Base-by-base conservation (phyloP, 1,140 invertebrate species). In the Zelostemma sp. region DNA sequence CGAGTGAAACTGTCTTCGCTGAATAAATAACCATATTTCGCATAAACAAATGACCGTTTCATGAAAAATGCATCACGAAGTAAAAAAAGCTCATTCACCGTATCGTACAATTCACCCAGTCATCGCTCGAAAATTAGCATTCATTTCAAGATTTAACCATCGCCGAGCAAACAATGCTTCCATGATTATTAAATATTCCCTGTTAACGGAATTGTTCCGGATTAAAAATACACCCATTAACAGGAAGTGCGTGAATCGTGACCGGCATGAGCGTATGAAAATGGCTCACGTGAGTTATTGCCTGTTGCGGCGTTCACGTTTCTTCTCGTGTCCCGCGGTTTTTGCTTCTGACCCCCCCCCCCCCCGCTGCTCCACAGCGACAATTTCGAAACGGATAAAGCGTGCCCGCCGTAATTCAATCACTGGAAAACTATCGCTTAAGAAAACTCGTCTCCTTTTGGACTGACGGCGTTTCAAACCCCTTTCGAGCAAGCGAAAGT, bases 231-330 rank as follows among this genome's bases (percentile, higher is more conserved):
- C 40, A 43, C 12, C 12, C 40, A 43, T 43, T 43, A 43, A 43
- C 40, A 43, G 40, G 40, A 43, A 43, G 40, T 16, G 14, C 14
- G 14, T 43, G 40, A n/a, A 43, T 43, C 40, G 40, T 43, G 40
- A 43, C 6, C 40, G 15, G 40, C 40, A 15, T 15, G 40, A 1
- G 40, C 14, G 14, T 17, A 14, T 5, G 2, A 43, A 43, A 43
- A 43, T 16, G 35, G 16, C 40, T 16, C 40, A 16, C 12, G 14
- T 11, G 40, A 12, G 16, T 16, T 6, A 43, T 43, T 43, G 14
- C 12, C 14, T 2, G 40, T 16, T 43, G 35, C 11, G 35, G 14
- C 35, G 14, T 15, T 40, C 14, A 40, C 35, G 35, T 40, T 40
- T 40, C 35, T 40, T 40, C 35, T 40, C 35, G 35, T 15, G 35